These are phyloP conservation scores for Acanthurus leucopareius DNA, from an alignment of 2,797 vertebrate genomes.

Conservation along the genomic window DNA sequence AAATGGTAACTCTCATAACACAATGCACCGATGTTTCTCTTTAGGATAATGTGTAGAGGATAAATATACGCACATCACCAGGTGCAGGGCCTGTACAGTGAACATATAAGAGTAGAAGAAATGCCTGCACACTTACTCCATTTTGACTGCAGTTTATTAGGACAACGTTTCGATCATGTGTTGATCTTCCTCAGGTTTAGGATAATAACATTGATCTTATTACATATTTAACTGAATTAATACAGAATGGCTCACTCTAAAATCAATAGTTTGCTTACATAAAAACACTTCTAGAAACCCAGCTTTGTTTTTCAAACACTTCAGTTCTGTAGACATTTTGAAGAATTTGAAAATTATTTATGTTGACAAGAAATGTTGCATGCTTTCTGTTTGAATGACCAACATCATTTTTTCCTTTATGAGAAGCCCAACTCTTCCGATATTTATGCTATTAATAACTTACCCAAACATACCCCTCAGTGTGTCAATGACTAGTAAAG, in stretches of 20 bases:
- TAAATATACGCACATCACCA: too few relatives aligned
- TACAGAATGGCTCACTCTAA: background rate
- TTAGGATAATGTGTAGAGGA: too few relatives aligned
- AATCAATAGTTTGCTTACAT: background rate
- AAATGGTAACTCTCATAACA: too few relatives aligned
- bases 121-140: too few relatives aligned
- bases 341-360: background rate
- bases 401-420: background rate
- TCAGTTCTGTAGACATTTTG: background rate
- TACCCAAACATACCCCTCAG: slow-evolving; percentile 50
- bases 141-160: too few relatives aligned
- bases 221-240: slow-evolving; percentile 10
- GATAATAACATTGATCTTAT: slow-evolving; percentile 8
- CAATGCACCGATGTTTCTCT: too few relatives aligned
- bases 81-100: too few relatives aligned
- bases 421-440: slow-evolving; percentile 7
- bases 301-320: background rate
- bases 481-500: slow-evolving; percentile 52
- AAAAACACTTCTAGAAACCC: slow-evolving; percentile 3
- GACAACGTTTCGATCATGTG: too few relatives aligned
- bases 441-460: slow-evolving; percentile 33
- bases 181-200: too few relatives aligned
- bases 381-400: background rate
- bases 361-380: background rate
- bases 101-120: too few relatives aligned